These are phyloP conservation scores for Syritta pipiens DNA, from an alignment of 2,888 invertebrate genomes.

Conservation along the genomic window DNA sequence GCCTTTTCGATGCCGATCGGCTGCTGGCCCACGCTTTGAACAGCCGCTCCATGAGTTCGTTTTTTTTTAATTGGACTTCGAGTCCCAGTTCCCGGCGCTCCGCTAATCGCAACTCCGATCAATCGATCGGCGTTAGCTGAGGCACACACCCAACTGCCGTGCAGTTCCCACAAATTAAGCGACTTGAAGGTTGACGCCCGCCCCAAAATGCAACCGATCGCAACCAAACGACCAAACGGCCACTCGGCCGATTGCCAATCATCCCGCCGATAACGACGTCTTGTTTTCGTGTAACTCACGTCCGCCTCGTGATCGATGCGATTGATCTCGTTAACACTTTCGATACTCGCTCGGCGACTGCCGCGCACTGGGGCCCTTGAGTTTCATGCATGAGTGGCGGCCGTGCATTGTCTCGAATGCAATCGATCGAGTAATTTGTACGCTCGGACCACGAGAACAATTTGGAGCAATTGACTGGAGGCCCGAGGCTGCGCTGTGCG, in stretches of 20 bases:
- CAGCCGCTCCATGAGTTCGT: too few relatives aligned
- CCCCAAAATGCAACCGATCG: too few relatives aligned
- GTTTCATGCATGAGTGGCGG: conserved; percentile 46
- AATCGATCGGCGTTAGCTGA: too few relatives aligned
- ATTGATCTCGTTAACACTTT: conserved; percentile 65
- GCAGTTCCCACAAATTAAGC: too few relatives aligned
- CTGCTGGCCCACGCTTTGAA: too few relatives aligned
- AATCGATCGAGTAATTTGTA: neutral
- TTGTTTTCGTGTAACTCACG: conserved; percentile 4
- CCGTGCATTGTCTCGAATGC: conserved; percentile 2
- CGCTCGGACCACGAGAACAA: conserved; percentile 22
- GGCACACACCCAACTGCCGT: too few relatives aligned
- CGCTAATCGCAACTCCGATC: too few relatives aligned
- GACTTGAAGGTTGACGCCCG: conserved; percentile 57
- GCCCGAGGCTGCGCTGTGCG: too few relatives aligned
- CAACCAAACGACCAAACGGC: neutral
- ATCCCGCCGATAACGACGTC: conserved; percentile 42
- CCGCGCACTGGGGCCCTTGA: conserved; percentile 36
- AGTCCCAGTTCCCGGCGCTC: too few relatives aligned
- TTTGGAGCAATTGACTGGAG: conserved; percentile 46
- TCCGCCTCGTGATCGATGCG: conserved; percentile 54
- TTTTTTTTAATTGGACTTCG: too few relatives aligned
- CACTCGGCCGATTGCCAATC: conserved; percentile 26
- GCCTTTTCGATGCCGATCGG: too few relatives aligned
- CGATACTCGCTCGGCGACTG: conserved; percentile 31